Evolutionary conservation across 2,797 vertebrate species (phyloP).

Genomic region (Pristis pectinata): DNA sequence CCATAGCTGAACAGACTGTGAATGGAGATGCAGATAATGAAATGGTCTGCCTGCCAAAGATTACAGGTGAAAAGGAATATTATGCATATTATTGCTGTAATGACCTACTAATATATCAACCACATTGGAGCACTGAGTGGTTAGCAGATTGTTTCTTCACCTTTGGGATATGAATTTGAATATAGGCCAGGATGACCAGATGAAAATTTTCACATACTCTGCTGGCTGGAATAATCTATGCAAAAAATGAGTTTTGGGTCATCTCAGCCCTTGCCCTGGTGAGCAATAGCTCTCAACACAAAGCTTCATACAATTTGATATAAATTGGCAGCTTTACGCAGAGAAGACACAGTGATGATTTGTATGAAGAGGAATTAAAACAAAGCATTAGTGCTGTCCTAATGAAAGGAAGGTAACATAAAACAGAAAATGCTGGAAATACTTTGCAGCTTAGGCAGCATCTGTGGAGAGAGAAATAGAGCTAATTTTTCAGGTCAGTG

Average conservation of each 20-base stretch:
- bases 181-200: neutral
- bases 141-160: neutral
- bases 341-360: neutral
- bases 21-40: neutral
- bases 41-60: neutral
- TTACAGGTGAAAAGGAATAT: slow-evolving; percentile 16
- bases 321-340: neutral
- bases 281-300: neutral
- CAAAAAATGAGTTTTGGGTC: neutral
- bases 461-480: no score
- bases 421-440: no score
- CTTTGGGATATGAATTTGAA: slow-evolving; percentile 27
- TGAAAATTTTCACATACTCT: neutral
- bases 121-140: neutral
- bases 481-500: no score
- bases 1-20: neutral
- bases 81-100: neutral
- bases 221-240: neutral
- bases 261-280: neutral
- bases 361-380: neutral
- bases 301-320: neutral
- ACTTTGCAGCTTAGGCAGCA: no score
- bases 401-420: no score
- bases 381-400: neutral
- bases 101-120: neutral